A percentile compares a stretch with the other conserved stretches of the same genome.
phyloP scores from a whole-genome alignment of 92 coral and sea anemone species.

The Porites cylindrica region DNA sequence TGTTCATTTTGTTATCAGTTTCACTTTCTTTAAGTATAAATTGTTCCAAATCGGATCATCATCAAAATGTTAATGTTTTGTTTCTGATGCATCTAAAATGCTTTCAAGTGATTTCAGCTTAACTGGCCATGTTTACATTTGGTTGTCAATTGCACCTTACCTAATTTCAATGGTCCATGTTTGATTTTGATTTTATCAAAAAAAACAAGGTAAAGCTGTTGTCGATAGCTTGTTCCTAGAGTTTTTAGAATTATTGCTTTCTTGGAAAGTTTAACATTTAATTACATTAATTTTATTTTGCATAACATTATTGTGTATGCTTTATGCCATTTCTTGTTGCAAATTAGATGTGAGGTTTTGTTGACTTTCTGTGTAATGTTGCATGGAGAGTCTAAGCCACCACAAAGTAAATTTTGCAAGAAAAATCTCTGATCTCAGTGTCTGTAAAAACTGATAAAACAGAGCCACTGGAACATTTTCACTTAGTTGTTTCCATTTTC shows the following conservation, averaged over 20 bases:
- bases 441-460: not conserved
- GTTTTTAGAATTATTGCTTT: not conserved
- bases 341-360: too few relatives aligned
- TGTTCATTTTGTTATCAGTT: conserved; percentile 7
- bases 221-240: not conserved
- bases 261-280: too few relatives aligned
- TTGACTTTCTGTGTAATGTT: too few relatives aligned
- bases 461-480: too few relatives aligned
- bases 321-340: too few relatives aligned
- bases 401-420: too few relatives aligned
- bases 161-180: not conserved
- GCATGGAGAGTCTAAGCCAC: too few relatives aligned
- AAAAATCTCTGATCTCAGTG: too few relatives aligned
- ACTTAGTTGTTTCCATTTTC: too few relatives aligned
- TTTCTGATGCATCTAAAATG: not conserved
- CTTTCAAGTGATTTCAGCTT: not conserved
- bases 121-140: not conserved
- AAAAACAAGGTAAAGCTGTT: not conserved
- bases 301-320: too few relatives aligned
- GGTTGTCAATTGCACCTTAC: not conserved
- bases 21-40: not conserved
- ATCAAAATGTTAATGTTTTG: not conserved
- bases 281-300: too few relatives aligned
- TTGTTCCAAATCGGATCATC: not conserved
- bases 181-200: not conserved